phyloP scores from a whole-genome alignment of 2,113 vertebrate species.

The Bos taurus region DNA sequence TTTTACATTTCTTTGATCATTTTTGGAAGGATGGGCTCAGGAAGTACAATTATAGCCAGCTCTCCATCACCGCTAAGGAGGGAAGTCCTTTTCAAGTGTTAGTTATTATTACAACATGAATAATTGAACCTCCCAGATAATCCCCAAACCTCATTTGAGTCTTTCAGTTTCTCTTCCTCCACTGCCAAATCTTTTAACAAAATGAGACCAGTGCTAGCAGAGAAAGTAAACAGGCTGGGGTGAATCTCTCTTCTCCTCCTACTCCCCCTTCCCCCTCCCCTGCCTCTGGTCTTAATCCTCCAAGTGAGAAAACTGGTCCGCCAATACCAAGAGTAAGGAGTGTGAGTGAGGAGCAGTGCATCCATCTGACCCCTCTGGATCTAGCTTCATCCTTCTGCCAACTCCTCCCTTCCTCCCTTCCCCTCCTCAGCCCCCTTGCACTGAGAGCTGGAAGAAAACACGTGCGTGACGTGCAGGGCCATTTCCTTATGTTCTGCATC shows the following conservation, averaged over 20 bases:
- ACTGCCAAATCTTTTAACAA: background rate
- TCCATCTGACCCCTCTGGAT: background rate
- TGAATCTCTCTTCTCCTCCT: background rate
- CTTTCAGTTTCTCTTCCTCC: conserved; percentile 25
- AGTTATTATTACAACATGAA: conserved; percentile 54
- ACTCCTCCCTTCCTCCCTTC: background rate
- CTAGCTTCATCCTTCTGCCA: background rate
- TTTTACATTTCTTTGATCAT: conserved; percentile 36
- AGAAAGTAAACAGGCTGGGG: background rate
- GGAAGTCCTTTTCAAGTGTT: conserved; percentile 43
- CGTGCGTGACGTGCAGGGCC: background rate
- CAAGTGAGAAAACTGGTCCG: background rate
- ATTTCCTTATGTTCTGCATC: background rate
- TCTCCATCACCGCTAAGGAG: conserved; percentile 39
- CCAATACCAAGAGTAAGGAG: background rate
- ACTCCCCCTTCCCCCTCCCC: background rate
- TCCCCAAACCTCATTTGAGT: conserved; percentile 35
- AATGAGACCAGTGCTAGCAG: background rate
- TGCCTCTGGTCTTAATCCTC: background rate
- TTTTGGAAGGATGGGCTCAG: conserved; percentile 24
- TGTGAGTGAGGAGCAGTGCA: background rate
- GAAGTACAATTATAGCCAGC: conserved; percentile 32
- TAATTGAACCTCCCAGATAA: conserved; percentile 51
- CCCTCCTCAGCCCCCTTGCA: background rate
- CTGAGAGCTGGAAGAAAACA: background rate